Evolutionary conservation across 2,888 invertebrate species (phyloP), one percentile per base, ranked within the genome.

Genomic region (Xylota sylvarum): DNA sequence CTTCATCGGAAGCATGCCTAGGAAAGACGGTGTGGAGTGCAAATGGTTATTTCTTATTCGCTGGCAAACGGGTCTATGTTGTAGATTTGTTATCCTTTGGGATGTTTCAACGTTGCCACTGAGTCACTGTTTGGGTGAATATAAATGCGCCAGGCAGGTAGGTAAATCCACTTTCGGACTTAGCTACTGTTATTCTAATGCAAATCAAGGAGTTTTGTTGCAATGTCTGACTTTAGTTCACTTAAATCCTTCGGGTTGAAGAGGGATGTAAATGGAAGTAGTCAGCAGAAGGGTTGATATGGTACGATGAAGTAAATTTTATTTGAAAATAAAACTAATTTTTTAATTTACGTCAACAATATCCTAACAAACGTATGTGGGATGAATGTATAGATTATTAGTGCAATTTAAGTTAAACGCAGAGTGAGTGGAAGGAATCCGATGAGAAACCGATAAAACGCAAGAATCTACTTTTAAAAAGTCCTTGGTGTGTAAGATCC

Each of bases 71-170:
- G 58, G 30, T 17, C 40, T 37, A 10, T 67, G 62, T 74, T 74
- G 73, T 69, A 74, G 79, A 84, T 84, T 43, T 67, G 67, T 64
- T 79, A 74, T 79, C 79, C 73, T 69, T 62, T 73, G 64, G 37
- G 17, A 56, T 84, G 48, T 65, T 67, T 35, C 48, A 14, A 43
- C 55, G 5, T 37, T 5, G 48, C 58, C 35, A 48, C 58, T 48
- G 60, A 56, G 48, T n/a, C n/a, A 46, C 56, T 70, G 30, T 14
- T 37, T 58, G 46, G 70, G 23, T 19, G 12, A 30, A 35, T 23
- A 19, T 56, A 48, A 60, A 35, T 19, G 40, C 14, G 32, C 32
- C n/a, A 35, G 69, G 12, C 84, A 84, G 80, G 73, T 85, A 58
- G 74, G 23, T 37, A 43, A 80, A 80, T 85, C 62, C 35, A 58